phyloP scores from a whole-genome alignment of 2,113 vertebrate genomes.

The Cynopterus brachyotis region DNA sequence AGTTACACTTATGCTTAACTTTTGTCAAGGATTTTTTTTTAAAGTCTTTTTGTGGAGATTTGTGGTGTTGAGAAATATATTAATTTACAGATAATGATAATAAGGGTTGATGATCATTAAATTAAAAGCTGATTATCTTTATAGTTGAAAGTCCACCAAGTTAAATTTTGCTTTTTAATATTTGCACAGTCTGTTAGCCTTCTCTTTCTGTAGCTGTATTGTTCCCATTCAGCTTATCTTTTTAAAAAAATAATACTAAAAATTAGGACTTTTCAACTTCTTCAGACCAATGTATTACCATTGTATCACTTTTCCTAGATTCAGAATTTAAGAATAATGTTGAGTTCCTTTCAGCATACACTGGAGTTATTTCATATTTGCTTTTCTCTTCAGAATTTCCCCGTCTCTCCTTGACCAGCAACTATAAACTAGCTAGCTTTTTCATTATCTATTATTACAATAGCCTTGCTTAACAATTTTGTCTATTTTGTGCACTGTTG shows the following conservation, averaged over 20 bases:
- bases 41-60: background rate
- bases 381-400: background rate
- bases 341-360: background rate
- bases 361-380: background rate
- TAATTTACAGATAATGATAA: background rate
- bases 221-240: background rate
- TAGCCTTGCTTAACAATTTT: background rate
- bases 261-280: background rate
- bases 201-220: background rate
- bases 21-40: background rate
- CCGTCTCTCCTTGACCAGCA: background rate
- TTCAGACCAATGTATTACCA: background rate
- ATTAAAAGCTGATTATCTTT: background rate
- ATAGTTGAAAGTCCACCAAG: background rate
- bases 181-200: background rate
- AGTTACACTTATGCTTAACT: background rate
- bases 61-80: background rate
- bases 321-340: slow-evolving; percentile 14
- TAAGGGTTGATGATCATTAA: background rate
- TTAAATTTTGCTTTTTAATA: slow-evolving; percentile 15
- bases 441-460: background rate
- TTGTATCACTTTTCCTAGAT: background rate
- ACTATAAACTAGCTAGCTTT: background rate
- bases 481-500: background rate
- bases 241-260: background rate